Evolutionary conservation across 2,797 vertebrate genomes (phyloP).

Genomic region (Anguilla megastoma): DNA sequence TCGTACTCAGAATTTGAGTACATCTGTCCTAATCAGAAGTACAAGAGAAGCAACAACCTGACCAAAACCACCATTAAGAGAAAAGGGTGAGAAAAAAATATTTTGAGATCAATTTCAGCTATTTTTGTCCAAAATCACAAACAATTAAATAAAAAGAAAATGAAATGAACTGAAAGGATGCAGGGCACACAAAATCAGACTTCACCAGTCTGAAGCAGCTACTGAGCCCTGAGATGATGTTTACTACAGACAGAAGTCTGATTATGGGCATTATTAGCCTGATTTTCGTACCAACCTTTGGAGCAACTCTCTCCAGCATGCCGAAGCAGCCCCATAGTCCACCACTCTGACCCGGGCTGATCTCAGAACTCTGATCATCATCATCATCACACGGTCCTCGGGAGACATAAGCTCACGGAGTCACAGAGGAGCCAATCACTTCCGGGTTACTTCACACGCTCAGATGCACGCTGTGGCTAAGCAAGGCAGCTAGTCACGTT

Average conservation of each 20-base stretch:
- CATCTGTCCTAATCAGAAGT: not conserved
- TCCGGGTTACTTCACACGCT: not conserved
- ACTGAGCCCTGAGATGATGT: slow-evolving; percentile 1
- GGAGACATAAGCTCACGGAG: not conserved
- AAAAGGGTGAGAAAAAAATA: not conserved
- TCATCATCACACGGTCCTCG: not conserved
- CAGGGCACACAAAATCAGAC: not conserved
- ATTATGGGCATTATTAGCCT: slow-evolving; percentile 12
- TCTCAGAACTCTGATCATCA: not conserved
- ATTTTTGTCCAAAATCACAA: not conserved
- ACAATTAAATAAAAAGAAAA: not conserved
- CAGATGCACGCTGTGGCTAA: no score
- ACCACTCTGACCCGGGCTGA: not conserved
- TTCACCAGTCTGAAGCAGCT: not conserved
- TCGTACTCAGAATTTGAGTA: not conserved
- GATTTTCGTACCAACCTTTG: not conserved
- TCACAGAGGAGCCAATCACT: not conserved
- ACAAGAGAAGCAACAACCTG: not conserved
- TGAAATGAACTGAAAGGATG: not conserved
- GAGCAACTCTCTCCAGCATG: not conserved
- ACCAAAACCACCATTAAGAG: not conserved
- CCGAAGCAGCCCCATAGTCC: not conserved
- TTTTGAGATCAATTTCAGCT: not conserved
- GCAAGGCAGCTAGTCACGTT: not conserved
- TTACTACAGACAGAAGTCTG: not conserved